A percentile compares a stretch with the other conserved stretches of the same genome.
Conservation (phyloP, 2,797 vertebrate species). For the Sebastes taczanowskii region DNA sequence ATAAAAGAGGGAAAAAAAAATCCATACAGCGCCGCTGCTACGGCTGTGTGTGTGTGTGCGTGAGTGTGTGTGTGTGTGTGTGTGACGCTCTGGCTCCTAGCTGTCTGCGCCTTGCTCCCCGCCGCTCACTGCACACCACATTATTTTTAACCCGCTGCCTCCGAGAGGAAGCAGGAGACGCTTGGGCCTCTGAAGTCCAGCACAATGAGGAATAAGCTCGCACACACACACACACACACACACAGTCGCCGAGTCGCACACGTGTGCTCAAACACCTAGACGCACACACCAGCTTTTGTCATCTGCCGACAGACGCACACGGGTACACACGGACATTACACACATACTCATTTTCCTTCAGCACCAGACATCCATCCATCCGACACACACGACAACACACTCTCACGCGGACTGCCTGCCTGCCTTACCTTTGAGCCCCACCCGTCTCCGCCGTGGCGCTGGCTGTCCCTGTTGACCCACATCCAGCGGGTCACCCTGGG, state of each 20-base stretch:
- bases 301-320: constrained; percentile 44
- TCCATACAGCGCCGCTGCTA: constrained; percentile 68
- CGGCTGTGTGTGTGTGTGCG: constrained; percentile 25
- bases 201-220: constrained; percentile 79
- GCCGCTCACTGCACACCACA: constrained; percentile 82
- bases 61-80: constrained; percentile 38
- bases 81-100: constrained; percentile 83
- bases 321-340: constrained; percentile 19
- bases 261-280: constrained; percentile 62
- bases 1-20: constrained; percentile 74
- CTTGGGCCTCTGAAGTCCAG: constrained; percentile 83
- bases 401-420: background rate
- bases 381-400: constrained; percentile 31
- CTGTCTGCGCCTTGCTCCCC: constrained; percentile 84
- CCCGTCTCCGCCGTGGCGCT: constrained; percentile 54
- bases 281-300: constrained; percentile 63
- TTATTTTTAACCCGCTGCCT: constrained; percentile 88
- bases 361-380: constrained; percentile 58
- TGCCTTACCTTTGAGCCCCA: constrained; percentile 58
- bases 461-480: constrained; percentile 69
- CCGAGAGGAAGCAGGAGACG: constrained; percentile 81
- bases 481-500: constrained; percentile 73
- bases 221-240: constrained; percentile 63
- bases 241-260: constrained; percentile 63
- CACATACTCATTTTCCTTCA: constrained; percentile 25